Conservation (phyloP, 2,797 vertebrate genomes). For the Epinephelus coioides region DNA sequence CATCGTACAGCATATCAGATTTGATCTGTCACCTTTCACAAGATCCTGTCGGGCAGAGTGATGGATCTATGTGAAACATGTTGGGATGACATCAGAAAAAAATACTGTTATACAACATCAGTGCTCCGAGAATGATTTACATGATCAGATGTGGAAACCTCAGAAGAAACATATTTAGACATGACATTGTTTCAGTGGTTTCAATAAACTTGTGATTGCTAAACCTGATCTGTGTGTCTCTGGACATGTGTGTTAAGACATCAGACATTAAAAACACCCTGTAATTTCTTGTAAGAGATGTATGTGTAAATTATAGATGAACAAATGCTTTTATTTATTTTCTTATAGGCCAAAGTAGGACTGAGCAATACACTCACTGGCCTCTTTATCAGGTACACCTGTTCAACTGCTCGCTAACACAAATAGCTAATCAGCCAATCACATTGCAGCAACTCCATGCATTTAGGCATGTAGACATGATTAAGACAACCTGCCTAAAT, state of each 20-base stretch:
- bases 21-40: constrained; percentile 2
- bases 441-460: too few species aligned
- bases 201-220: constrained; percentile 48
- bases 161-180: not conserved
- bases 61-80: constrained; percentile 28
- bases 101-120: constrained; percentile 14
- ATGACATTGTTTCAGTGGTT: constrained; percentile 19
- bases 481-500: too few species aligned
- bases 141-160: constrained; percentile 26
- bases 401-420: too few species aligned
- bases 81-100: constrained; percentile 8
- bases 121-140: constrained; percentile 11
- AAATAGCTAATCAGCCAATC: too few species aligned
- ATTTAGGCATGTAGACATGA: too few species aligned
- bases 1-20: constrained; percentile 11
- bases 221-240: constrained; percentile 16
- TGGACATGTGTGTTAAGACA: constrained; percentile 6
- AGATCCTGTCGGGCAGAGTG: constrained; percentile 21
- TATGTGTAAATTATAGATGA: too few species aligned
- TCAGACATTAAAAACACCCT: too few species aligned
- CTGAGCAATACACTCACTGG: too few species aligned
- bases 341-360: too few species aligned
- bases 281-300: too few species aligned
- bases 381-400: too few species aligned
- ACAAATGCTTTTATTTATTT: too few species aligned